These are phyloP conservation scores for Macrostomum lignano DNA, from an alignment of 1,140 invertebrate species.

Conservation along the genomic window DNA sequence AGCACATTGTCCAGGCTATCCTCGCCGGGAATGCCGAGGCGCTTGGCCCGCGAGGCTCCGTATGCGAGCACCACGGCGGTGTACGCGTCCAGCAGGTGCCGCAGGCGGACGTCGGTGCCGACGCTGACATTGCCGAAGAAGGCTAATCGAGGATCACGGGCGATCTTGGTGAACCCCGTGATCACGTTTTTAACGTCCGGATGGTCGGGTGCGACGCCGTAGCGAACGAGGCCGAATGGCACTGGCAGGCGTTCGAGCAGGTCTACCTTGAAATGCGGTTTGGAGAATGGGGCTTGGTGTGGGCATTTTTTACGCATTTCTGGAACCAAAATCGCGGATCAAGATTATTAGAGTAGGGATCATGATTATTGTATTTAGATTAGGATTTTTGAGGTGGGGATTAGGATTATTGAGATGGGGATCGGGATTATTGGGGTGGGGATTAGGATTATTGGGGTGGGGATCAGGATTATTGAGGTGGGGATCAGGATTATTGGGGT, in stretches of 20 bases:
- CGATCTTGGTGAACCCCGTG: slow-evolving; percentile 66
- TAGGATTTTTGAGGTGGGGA: too few species aligned
- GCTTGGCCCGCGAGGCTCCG: slow-evolving; percentile 29
- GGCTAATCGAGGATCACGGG: slow-evolving; percentile 42
- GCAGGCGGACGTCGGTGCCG: slow-evolving; percentile 46
- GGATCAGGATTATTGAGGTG: too few species aligned
- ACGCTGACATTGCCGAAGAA: slow-evolving; percentile 71
- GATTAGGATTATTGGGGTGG: too few species aligned
- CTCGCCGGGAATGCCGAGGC: slow-evolving; percentile 55
- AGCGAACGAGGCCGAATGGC: slow-evolving; percentile 80
- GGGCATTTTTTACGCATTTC: too few species aligned
- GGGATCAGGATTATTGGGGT: too few species aligned
- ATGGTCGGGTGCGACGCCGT: slow-evolving; percentile 89
- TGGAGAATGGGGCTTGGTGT: too few species aligned
- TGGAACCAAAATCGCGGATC: too few species aligned
- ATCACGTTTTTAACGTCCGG: slow-evolving; percentile 90
- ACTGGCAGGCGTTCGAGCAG: slow-evolving; percentile 80
- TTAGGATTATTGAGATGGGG: too few species aligned
- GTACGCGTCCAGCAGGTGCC: slow-evolving; percentile 46
- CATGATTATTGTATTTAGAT: too few species aligned
- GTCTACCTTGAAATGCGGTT: too few species aligned
- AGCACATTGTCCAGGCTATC: slow-evolving; percentile 11
- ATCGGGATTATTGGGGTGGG: too few species aligned
- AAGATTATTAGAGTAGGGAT: too few species aligned
- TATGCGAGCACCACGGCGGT: slow-evolving; percentile 57